Base-by-base conservation (phyloP, 2,888 invertebrate species). In the Aromia moschata region DNA sequence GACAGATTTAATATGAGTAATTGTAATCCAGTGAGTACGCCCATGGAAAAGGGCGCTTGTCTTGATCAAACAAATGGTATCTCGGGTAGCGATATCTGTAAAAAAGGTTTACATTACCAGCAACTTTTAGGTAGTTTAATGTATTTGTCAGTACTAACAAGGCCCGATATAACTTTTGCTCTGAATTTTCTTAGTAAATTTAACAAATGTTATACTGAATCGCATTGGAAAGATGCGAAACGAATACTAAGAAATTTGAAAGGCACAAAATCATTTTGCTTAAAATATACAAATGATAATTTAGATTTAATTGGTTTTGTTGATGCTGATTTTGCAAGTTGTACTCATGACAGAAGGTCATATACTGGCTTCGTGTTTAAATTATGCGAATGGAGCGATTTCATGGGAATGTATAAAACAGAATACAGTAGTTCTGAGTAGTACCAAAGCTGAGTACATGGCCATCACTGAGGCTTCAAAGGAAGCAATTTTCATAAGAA, bases 281-380 rank as follows among this genome's bases (percentile, higher is more conserved):
- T 67, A 44, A 56, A 33, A 38, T 69, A 58, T 55, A 33, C 10
- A 17, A 36, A 57, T 62, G 15, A 54, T 38, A 10, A 45, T 53
- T 30, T 18, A 47, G 49, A 40, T 56, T 54, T 65, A 54, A 40
- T 56, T 60, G 45, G 47, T 67, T 46, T 51, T 38, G 38, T 65
- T 54, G 68, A 64, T 52, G 62, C 67, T 18, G 67, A 65, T 53
- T 71, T 67, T 65, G 64, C 40, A 14, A 15, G 25, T 11, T 33
- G 58, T 36, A 18, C 1, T 17, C 25, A 3, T 18, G 56, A 66
- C 43, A 76, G 80, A 75, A 80, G 77, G 74, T 82, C 80, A 15
- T 75, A 69, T 58, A 74, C 71, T 11, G 75, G 72, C 1, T 72
- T 57, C 56, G 62, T 53, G 62, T 74, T 73, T 60, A 56, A 25